Conservation (phyloP, 2,113 vertebrate species). For the Phaetusa simplex region DNA sequence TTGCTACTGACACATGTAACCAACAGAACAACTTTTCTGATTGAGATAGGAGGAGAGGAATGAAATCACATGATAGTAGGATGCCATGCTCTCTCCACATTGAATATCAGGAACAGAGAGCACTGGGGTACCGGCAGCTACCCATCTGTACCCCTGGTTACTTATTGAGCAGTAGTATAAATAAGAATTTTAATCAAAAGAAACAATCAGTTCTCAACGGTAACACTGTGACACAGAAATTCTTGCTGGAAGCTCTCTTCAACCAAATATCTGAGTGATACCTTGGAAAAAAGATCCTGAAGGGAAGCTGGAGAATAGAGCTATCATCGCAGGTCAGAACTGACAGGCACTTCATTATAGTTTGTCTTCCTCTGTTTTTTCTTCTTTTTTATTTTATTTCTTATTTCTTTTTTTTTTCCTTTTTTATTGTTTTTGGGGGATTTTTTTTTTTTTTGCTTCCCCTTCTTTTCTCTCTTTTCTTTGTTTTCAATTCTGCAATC, state of each 20-base stretch:
- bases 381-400: background rate
- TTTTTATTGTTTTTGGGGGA: accelerated
- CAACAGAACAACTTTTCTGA: background rate
- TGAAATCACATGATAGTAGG: background rate
- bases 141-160: background rate
- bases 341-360: background rate
- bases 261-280: background rate
- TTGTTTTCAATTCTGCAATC: background rate
- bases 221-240: background rate
- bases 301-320: background rate
- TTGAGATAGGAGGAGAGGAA: background rate
- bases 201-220: background rate
- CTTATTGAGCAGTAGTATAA: background rate
- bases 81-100: background rate
- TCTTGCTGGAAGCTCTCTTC: background rate
- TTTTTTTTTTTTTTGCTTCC: background rate
- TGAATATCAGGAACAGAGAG: background rate
- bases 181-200: slow-evolving; percentile 24
- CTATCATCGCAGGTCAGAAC: background rate
- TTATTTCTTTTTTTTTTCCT: background rate
- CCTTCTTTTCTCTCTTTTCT: background rate
- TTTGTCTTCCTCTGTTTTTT: background rate
- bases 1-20: background rate
- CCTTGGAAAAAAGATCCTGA: background rate
- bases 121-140: background rate